A percentile compares a stretch with the other conserved stretches of the same genome.
phyloP scores from a whole-genome alignment of 2,113 vertebrate genomes.

The Lasiurus cinereus region DNA sequence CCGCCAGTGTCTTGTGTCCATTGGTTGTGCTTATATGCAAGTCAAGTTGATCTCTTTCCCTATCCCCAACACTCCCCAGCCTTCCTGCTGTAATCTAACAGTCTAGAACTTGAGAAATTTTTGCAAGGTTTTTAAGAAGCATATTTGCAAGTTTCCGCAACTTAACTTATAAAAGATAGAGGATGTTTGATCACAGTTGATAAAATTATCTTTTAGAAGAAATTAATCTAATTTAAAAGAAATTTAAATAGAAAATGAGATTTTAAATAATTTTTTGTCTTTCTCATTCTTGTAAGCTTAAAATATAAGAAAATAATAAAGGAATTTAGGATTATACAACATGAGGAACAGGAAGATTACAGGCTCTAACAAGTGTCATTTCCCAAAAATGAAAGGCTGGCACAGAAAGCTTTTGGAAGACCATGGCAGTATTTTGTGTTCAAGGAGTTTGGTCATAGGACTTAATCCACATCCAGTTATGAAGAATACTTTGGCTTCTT shows the following conservation, averaged over 20 bases:
- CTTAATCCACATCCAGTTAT: slow-evolving; percentile 11
- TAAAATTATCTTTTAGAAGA: slow-evolving; percentile 54
- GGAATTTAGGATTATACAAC: slow-evolving; percentile 21
- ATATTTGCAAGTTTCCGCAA: slow-evolving; percentile 60
- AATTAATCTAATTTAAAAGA: slow-evolving; percentile 58
- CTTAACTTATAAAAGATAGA: slow-evolving; percentile 58
- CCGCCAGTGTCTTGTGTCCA: too few relatives aligned
- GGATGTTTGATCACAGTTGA: slow-evolving; percentile 34
- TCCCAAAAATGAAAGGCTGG: slow-evolving; percentile 41
- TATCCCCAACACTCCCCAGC: too few relatives aligned
- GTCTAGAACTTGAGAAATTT: slow-evolving; percentile 22
- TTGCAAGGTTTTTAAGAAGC: slow-evolving; percentile 35
- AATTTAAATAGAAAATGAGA: slow-evolving; percentile 61
- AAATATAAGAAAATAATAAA: slow-evolving; percentile 65
- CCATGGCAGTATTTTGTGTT: slow-evolving; percentile 10
- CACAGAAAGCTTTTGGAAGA: slow-evolving; percentile 52
- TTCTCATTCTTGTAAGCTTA: slow-evolving; percentile 22
- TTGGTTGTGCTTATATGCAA: too few relatives aligned
- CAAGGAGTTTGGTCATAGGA: slow-evolving; percentile 39
- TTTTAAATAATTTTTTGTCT: slow-evolving; percentile 47
- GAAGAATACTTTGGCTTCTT: slow-evolving; percentile 58
- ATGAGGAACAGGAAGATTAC: slow-evolving; percentile 54
- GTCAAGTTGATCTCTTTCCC: too few relatives aligned
- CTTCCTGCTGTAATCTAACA: too few relatives aligned
- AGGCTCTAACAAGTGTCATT: slow-evolving; percentile 26